Evolutionary conservation across 2,888 invertebrate species (phyloP), one percentile per base, ranked within the genome.

Genomic region (Heliconius hortense): DNA sequence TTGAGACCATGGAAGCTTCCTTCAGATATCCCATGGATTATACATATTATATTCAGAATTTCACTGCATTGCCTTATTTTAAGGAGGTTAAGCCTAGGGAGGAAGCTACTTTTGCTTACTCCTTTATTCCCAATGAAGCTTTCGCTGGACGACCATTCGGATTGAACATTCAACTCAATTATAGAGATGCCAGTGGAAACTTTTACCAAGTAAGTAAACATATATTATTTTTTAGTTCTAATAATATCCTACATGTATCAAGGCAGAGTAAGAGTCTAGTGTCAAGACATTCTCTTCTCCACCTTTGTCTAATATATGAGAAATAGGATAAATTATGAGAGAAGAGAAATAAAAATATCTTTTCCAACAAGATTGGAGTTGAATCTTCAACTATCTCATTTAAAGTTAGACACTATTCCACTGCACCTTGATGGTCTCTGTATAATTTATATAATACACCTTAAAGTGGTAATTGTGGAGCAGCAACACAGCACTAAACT

Each of bases 21-120:
- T 99, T 99, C 96, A 97, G 99, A 82, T 99, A 99, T 88, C 99
- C 99, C 13, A 98, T 99, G 97, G 99, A 99, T 92, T 99, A 98
- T 94, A 98, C 97, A 82, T 99, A 98, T 93, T 98, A 97, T 93
- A 98, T 99, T 82, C 99, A 99, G 93, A 99, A 99, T 94, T 99
- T 99, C 94, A 98, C 99, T 0, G 97, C 98, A 0, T 95, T 98
- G 84, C 96, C 96, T 1, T 98, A 97, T 92, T 97, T 98, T 86
- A 96, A 97, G 82, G 95, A 97, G 82, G 98, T 99, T 1, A 97
- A 97, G 83, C 97, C 99, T 0, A 96, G 96, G 74, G 97, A 98
- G 81, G 98, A 99, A 91, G 98, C 98, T 2, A 98, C 99, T 0
- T 96, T 99, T 75, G 97, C 97, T 39, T 99, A 99, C 92, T 97